A percentile compares a stretch with the other conserved stretches of the same genome.
Conservation (phyloP, 2,113 vertebrate genomes). For the Tragelaphus strepsiceros region DNA sequence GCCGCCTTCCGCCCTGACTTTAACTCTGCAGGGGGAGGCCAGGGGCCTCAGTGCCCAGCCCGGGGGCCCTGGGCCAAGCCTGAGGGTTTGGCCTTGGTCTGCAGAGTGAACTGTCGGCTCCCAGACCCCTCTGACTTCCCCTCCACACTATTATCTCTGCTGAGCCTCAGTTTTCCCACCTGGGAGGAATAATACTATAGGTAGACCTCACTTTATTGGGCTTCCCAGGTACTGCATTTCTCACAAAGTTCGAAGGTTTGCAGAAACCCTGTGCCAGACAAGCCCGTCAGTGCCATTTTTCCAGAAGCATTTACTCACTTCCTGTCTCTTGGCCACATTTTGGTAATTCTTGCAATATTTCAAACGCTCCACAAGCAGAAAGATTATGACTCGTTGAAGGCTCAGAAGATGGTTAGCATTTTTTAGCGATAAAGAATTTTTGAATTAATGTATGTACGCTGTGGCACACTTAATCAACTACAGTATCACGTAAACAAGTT, state of each 20-base stretch:
- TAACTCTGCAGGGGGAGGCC: accelerated
- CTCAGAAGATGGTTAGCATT: not conserved
- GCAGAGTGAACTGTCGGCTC: too few species aligned
- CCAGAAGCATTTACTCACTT: not conserved
- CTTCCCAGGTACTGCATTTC: not conserved
- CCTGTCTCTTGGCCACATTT: not conserved
- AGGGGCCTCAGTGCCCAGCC: accelerated
- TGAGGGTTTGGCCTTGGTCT: accelerated
- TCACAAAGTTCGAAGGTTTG: not conserved
- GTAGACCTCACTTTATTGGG: not conserved
- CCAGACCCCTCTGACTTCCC: not conserved
- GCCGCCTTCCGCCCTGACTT: not conserved
- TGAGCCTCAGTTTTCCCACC: not conserved
- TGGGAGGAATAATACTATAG: not conserved
- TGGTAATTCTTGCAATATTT: not conserved
- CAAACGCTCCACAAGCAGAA: not conserved
- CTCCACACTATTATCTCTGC: accelerated
- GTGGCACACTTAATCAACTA: not conserved
- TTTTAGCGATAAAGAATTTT: not conserved
- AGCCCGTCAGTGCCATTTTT: not conserved
- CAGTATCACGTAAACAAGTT: not conserved
- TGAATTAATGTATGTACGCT: not conserved
- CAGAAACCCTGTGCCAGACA: not conserved
- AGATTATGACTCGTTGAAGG: not conserved
- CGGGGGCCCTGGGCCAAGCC: not conserved